Conservation (phyloP, 2,888 invertebrate genomes). For the Patella depressa region DNA sequence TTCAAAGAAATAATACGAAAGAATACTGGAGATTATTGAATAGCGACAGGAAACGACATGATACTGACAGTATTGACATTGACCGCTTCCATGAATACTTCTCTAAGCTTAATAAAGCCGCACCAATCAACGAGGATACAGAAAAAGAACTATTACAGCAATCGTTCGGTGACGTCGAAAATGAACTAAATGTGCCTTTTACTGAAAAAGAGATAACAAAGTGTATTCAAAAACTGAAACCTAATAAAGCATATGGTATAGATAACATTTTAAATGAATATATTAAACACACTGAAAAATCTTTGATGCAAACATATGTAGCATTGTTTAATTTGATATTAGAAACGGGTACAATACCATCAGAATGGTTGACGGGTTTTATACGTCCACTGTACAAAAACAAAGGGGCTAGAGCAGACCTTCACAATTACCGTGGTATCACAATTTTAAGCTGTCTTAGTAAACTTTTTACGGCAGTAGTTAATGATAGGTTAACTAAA, state of each 20-base stretch:
- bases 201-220: conserved; percentile 16
- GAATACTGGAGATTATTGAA: background rate
- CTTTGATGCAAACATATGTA: conserved; percentile 4
- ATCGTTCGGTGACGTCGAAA: too few relatives aligned
- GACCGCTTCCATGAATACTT: too few relatives aligned
- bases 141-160: too few relatives aligned
- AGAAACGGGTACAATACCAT: conserved; percentile 15
- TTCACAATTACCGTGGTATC: conserved; percentile 18
- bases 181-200: background rate
- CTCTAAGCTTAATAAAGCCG: too few relatives aligned
- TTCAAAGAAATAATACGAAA: background rate
- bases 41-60: too few relatives aligned
- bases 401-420: conserved; percentile 18
- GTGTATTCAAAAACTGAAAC: conserved; percentile 19
- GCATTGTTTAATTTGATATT: conserved; percentile 22
- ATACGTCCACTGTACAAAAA: conserved; percentile 20
- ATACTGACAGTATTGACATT: too few relatives aligned
- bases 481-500: conserved; percentile 8
- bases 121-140: too few relatives aligned
- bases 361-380: conserved; percentile 14
- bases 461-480: conserved; percentile 1
- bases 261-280: conserved; percentile 22
- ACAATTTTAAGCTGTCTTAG: conserved; percentile 7
- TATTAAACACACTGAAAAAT: conserved; percentile 8
- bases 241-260: conserved; percentile 13